Evolutionary conservation across 64 coral and sea anemone genomes (phyloP), one percentile per base, ranked within the genome.

Genomic region (Stichodactyla mertensii): DNA sequence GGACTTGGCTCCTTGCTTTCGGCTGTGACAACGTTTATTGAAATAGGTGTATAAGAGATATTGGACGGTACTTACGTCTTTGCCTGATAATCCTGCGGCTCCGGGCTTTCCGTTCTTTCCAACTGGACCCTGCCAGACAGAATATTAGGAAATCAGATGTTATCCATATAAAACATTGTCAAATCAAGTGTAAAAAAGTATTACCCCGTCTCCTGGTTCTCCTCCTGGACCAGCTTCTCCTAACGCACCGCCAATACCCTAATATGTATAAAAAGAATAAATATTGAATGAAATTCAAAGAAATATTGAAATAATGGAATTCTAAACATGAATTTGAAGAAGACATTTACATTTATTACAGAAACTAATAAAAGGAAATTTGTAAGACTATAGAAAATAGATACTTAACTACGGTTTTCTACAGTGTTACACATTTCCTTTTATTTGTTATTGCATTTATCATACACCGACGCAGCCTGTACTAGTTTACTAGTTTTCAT

Each of bases 171-270:
- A 31, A 31, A 74, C 10, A 31, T 4, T 70, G 6, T 70, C 22
- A 0, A 11, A 27, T 26, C 10, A 74, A 71, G 20, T 26, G n/a
- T 31, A 10, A 8, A 13, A 2, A 20, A 22, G 5, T 5, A 79
- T 82, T 56, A 83, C 89, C 55, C 55, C 16, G 19, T 86, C 89
- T 78, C 89, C 89, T 66, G 9, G 71, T 27, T 86, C 71, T 45
- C 89, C 89, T 7, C 54, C 61, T 6, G 57, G 70, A 85, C 89
- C 89, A 6, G 71, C 10, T 27, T 74, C 82, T 62, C 89, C 89
- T 16, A 53, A 16, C 6, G 89, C 13, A n/a, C 89, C 89, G 55
- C 10, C 4, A 53, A 52, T 10, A 53, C 78, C 78, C 78, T 81
- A 22, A 54, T 18, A 16, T 20, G 52, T 7, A 55, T 10, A 55